These are phyloP conservation scores for Nothura maculosa DNA, from an alignment of 2,797 vertebrate genomes.

Conservation along the genomic window DNA sequence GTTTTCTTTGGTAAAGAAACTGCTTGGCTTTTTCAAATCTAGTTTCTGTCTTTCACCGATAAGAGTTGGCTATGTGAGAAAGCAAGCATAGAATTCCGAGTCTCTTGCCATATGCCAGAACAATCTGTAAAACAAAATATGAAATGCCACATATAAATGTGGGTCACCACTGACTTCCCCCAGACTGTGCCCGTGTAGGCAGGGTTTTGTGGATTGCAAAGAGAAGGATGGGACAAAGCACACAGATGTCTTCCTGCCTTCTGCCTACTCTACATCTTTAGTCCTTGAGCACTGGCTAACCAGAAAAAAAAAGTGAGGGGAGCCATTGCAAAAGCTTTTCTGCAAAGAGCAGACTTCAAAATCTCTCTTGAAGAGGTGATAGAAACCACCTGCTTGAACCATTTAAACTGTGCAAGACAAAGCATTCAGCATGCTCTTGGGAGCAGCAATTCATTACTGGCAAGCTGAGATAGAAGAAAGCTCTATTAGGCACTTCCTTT, in stretches of 20 bases:
- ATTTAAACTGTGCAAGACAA: background rate
- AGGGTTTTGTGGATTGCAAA: background rate
- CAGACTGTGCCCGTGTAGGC: background rate
- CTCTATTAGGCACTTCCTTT: constrained; percentile 25
- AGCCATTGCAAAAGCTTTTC: background rate
- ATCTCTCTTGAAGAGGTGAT: background rate
- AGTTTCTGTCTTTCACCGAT: background rate
- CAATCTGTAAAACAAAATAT: background rate
- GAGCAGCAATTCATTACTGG: constrained; percentile 31
- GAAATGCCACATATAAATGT: background rate
- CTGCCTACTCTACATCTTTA: background rate
- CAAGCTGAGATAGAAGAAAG: constrained; percentile 27
- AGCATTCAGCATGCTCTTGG: background rate
- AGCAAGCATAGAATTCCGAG: background rate
- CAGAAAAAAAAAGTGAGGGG: background rate
- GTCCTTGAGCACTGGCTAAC: background rate
- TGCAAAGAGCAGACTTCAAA: background rate
- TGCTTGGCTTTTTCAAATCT: background rate
- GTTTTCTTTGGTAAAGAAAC: background rate
- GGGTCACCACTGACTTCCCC: background rate
- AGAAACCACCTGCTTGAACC: background rate
- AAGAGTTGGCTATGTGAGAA: background rate
- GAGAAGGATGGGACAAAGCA: background rate
- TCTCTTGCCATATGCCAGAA: background rate
- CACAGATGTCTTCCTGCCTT: background rate